These are phyloP conservation scores for Mustela nigripes DNA, from an alignment of 2,113 vertebrate species.

Conservation along the genomic window DNA sequence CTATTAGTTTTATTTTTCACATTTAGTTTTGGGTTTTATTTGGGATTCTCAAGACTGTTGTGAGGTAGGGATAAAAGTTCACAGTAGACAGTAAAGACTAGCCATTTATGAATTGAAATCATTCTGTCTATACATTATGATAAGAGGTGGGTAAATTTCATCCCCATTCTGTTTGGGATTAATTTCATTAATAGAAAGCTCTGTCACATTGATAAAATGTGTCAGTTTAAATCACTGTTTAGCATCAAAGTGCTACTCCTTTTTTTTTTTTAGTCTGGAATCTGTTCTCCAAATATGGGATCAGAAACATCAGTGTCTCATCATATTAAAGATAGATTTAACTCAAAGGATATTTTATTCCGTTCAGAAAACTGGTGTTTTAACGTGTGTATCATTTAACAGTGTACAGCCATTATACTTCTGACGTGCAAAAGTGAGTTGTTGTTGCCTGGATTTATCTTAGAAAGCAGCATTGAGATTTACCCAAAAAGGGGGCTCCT, in stretches of 20 bases:
- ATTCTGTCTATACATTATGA: not conserved
- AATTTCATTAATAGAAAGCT: not conserved
- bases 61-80: not conserved
- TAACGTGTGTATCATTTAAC: not conserved
- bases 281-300: not conserved
- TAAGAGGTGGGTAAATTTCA: not conserved
- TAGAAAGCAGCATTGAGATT: conserved; percentile 21
- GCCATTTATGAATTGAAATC: conserved; percentile 10
- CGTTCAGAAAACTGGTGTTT: not conserved
- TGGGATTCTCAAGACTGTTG: not conserved
- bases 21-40: not conserved
- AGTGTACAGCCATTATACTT: not conserved
- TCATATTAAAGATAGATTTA: not conserved
- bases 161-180: not conserved
- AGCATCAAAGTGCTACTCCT: not conserved
- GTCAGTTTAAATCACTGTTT: not conserved
- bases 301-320: not conserved
- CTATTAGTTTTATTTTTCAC: not conserved
- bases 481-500: not conserved
- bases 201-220: not conserved
- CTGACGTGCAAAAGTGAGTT: not conserved
- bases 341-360: not conserved
- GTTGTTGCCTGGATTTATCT: not conserved
- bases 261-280: conserved; percentile 14
- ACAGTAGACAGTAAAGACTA: not conserved